Evolutionary conservation across 2,797 vertebrate genomes (phyloP).

Genomic region (Nyctibius grandis): DNA sequence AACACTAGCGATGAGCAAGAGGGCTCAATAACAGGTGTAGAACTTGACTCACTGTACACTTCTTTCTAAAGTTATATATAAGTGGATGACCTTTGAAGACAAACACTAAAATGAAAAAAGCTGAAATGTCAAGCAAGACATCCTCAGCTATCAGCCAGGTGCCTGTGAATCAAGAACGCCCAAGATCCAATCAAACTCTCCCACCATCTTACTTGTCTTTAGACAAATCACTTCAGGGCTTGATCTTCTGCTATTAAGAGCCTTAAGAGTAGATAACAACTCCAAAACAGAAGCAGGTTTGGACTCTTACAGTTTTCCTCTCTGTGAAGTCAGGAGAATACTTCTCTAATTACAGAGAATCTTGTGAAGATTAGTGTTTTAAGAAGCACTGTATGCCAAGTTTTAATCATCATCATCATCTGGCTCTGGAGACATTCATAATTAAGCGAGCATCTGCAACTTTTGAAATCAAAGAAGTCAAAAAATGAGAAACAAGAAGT

Average conservation of each 20-base stretch:
- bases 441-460: slow-evolving; percentile 28
- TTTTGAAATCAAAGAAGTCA: background rate
- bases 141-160: slow-evolving; percentile 47
- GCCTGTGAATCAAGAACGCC: slow-evolving; percentile 1
- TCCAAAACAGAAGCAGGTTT: slow-evolving; percentile 43
- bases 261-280: slow-evolving; percentile 1
- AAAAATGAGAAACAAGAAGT: slow-evolving; percentile 9
- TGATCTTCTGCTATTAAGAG: slow-evolving; percentile 39
- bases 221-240: slow-evolving; percentile 39
- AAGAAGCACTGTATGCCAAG: slow-evolving; percentile 16
- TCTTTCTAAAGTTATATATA: background rate
- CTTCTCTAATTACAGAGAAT: slow-evolving; percentile 46
- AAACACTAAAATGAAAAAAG: slow-evolving; percentile 14
- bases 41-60: background rate
- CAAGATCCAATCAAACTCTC: slow-evolving; percentile 30
- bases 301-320: background rate
- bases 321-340: slow-evolving; percentile 32
- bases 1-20: background rate
- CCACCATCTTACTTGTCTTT: slow-evolving; percentile 1
- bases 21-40: background rate
- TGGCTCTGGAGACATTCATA: slow-evolving; percentile 25
- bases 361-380: slow-evolving; percentile 52
- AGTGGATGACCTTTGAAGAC: slow-evolving; percentile 29
- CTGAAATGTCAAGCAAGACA: slow-evolving; percentile 57
- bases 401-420: slow-evolving; percentile 42